Conservation (phyloP, 2,797 vertebrate species). For the Neosalanx taihuensis region DNA sequence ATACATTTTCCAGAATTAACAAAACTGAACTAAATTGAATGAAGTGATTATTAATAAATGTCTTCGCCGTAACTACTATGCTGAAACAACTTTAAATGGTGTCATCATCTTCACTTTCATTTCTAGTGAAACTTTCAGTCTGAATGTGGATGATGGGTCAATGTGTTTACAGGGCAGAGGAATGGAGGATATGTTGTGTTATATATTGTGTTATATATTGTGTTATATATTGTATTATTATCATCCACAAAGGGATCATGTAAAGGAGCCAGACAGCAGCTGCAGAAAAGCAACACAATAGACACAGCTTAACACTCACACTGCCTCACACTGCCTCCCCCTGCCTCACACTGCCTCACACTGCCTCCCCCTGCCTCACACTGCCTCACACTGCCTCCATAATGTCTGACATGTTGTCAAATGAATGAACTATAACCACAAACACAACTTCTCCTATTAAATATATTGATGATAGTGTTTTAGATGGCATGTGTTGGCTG, state of each 20-base stretch:
- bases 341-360: conserved; percentile 10
- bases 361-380: background rate
- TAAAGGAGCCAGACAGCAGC: conserved; percentile 76
- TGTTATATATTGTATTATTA: too few species aligned
- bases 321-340: conserved; percentile 4
- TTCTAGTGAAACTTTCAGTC: conserved; percentile 55
- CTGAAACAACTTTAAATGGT: conserved; percentile 74
- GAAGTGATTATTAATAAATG: background rate
- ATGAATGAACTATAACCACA: background rate
- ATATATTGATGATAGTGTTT: background rate
- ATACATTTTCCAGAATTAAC: background rate
- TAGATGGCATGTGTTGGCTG: background rate
- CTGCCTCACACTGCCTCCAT: conserved; percentile 5
- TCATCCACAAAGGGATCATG: conserved; percentile 81
- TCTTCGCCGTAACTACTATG: background rate
- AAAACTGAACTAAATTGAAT: background rate
- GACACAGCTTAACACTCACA: conserved; percentile 33
- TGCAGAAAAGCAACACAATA: conserved; percentile 75
- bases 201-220: conserved; percentile 49
- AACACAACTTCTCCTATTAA: background rate
- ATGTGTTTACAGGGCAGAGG: conserved; percentile 85
- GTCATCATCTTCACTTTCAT: conserved; percentile 65
- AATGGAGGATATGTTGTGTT: conserved; percentile 91
- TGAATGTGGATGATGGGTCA: conserved; percentile 75
- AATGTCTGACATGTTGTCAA: background rate